These are phyloP conservation scores for Menura novaehollandiae DNA, from an alignment of 2,113 vertebrate species.

Conservation along the genomic window DNA sequence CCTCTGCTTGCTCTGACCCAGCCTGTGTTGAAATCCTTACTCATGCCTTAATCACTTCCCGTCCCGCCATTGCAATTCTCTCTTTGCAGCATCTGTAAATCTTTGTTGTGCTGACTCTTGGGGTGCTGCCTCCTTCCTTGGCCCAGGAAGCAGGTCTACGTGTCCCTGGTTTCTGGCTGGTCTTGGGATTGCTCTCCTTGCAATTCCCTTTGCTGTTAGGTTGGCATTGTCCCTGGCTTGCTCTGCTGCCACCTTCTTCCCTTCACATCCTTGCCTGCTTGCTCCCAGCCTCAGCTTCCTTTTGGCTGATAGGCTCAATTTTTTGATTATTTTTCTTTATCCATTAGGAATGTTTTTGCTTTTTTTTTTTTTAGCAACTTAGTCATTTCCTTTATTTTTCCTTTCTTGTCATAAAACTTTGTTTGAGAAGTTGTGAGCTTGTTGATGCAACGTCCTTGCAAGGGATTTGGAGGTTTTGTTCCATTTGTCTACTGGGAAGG, in stretches of 20 bases:
- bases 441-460: not conserved
- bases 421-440: not conserved
- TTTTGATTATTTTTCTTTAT: not conserved
- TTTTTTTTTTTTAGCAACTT: not conserved
- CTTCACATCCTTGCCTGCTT: not conserved
- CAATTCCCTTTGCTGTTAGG: rapidly evolving
- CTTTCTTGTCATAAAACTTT: not conserved
- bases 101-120: not conserved
- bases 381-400: slow-evolving; percentile 1
- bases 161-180: not conserved
- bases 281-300: not conserved
- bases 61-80: not conserved
- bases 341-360: not conserved
- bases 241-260: not conserved
- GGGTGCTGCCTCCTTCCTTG: not conserved
- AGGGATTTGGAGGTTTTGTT: not conserved
- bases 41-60: slow-evolving; percentile 42
- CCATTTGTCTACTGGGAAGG: not conserved
- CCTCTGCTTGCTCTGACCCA: not conserved
- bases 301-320: not conserved
- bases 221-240: not conserved
- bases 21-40: not conserved
- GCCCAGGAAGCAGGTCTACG: not conserved
- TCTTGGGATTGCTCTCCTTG: not conserved
- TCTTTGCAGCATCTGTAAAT: not conserved